Evolutionary conservation across 2,113 vertebrate genomes (phyloP), one percentile per base, ranked within the genome.

Genomic region (Malurus alboscapulatus): DNA sequence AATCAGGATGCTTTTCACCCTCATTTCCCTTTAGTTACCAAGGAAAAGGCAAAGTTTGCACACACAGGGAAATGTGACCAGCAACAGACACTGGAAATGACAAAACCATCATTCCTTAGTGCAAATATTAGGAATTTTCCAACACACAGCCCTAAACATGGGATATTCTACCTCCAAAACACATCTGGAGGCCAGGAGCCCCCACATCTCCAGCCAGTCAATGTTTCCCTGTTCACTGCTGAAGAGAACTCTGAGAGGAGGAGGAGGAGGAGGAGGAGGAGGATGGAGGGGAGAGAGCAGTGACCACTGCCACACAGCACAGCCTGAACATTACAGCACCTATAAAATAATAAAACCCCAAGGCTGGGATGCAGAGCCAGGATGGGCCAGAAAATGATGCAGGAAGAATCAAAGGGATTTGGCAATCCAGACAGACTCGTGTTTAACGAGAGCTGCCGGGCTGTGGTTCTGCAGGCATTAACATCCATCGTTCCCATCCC

Each of bases 281-380:
- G 21, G 73, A 50, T 5, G 30, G 51, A 10, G 50, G 18, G 18
- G 55, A 85, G 38, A 40, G 22, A 0, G 0, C 3, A 6, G 24
- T 0, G 6, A 55, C 36, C 38, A 24, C 61, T 2, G 1, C 40
- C 1, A 6, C n/a, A 12, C 1, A 0, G 19, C n/a, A 17, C 24
- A 11, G 55, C 47, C 77, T 1, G 0, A 65, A 9, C 1, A 0
- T 93, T 88, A 96, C 25, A 12, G 87, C 89, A 42, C 54, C 89
- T 76, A 84, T 90, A 91, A 94, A 95, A 91, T 77, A 85, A 96
- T 74, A 93, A 92, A 96, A 68, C n/a, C 55, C 51, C 9, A 10
- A 2, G 1, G 6, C 44, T 0, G 1, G 62, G 58, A 67, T 4
- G 3, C 27, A 2, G 81, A 75, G 66, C 45, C 92, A 62, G 90